A percentile compares a stretch with the other conserved stretches of the same genome.
Evolutionary conservation across 2,797 vertebrate species (phyloP).

Genomic region (Stomatorhinus walkeri): DNA sequence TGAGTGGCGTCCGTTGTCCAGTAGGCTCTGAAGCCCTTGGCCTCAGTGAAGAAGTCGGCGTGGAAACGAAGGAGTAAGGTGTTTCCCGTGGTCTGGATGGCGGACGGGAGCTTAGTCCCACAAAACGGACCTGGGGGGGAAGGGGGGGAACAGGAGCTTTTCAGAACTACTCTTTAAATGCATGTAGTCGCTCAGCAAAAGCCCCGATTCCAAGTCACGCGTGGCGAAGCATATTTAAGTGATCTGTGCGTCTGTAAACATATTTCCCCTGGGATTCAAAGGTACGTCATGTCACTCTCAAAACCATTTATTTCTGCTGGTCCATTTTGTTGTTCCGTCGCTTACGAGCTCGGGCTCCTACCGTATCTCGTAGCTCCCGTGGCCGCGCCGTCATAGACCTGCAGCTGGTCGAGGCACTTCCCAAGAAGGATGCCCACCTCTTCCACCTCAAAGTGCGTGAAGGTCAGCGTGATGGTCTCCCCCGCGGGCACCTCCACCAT

Average conservation of each 20-base stretch:
- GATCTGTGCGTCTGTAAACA: neutral
- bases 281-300: neutral
- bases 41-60: conserved; percentile 57
- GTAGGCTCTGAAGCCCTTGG: conserved; percentile 63
- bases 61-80: conserved; percentile 59
- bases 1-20: conserved; percentile 56
- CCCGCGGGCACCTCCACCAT: conserved; percentile 45
- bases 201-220: neutral
- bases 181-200: neutral
- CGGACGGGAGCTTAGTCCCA: conserved; percentile 48
- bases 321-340: neutral
- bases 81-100: conserved; percentile 50
- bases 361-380: conserved; percentile 42
- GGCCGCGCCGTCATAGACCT: conserved; percentile 45
- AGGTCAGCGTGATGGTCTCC: conserved; percentile 53
- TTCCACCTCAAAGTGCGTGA: conserved; percentile 67
- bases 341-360: conserved; percentile 25
- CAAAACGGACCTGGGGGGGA: conserved; percentile 59
- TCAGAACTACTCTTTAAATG: neutral
- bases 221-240: neutral
- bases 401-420: conserved; percentile 55
- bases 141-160: too few species aligned
- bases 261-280: neutral
- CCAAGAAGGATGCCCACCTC: conserved; percentile 38
- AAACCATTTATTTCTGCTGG: neutral